phyloP scores from a whole-genome alignment of 2,888 invertebrate genomes.

The Ophioninae sp. region DNA sequence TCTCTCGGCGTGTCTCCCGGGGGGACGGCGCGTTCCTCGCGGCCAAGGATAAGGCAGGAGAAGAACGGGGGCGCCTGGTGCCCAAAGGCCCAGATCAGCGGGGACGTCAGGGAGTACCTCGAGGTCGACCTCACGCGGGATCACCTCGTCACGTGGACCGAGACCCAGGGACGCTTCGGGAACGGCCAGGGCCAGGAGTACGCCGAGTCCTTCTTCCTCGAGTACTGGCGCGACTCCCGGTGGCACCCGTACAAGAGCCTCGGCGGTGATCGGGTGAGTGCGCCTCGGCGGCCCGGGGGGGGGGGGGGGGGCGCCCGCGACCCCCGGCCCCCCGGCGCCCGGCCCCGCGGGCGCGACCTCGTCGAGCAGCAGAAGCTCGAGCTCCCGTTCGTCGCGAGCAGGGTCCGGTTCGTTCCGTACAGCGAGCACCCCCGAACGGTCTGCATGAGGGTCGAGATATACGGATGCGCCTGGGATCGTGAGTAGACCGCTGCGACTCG shows the following conservation, averaged over 20 bases:
- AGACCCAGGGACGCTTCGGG: constrained; percentile 95
- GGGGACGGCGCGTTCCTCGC: too few species aligned
- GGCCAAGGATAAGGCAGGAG: constrained; percentile 89
- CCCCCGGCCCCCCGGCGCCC: too few species aligned
- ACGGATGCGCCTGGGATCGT: constrained; percentile 92
- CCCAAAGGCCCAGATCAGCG: constrained; percentile 90
- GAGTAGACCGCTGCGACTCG: constrained; percentile 81
- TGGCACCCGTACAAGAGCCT: constrained; percentile 92
- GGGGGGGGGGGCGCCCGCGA: too few species aligned
- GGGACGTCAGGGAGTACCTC: constrained; percentile 90
- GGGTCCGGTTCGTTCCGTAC: constrained; percentile 93
- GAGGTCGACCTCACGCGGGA: constrained; percentile 89
- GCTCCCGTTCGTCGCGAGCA: constrained; percentile 92
- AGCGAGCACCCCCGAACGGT: constrained; percentile 92
- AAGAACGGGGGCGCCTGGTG: constrained; percentile 96
- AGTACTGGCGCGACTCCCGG: constrained; percentile 88
- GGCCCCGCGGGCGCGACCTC: too few species aligned
- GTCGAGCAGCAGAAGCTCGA: constrained; percentile 88
- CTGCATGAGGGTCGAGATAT: constrained; percentile 95
- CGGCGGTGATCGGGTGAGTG: constrained; percentile 88
- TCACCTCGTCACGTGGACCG: constrained; percentile 91
- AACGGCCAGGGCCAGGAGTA: constrained; percentile 95
- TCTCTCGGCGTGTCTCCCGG: too few species aligned
- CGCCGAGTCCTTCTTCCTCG: constrained; percentile 91
- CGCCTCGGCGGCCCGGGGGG: too few species aligned